Conservation (phyloP, 2,113 vertebrate genomes). For the Toxostoma redivivum region DNA sequence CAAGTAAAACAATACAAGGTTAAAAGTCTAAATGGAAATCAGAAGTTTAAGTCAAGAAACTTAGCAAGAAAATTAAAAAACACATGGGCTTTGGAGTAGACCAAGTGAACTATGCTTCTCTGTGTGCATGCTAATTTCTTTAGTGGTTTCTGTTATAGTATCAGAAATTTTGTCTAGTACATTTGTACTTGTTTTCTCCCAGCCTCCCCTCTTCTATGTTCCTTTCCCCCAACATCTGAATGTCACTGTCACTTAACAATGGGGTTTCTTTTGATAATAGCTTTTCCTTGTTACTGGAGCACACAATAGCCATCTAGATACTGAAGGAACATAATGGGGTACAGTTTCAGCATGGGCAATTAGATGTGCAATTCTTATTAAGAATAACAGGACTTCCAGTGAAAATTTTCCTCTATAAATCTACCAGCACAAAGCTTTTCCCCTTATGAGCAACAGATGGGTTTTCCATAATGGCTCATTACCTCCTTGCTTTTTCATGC, state of each 20-base stretch:
- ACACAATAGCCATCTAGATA: slow-evolving; percentile 40
- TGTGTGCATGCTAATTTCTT: background rate
- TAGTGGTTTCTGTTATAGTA: background rate
- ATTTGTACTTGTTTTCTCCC: background rate
- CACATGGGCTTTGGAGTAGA: background rate
- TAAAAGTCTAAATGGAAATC: background rate
- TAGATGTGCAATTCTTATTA: slow-evolving; percentile 71
- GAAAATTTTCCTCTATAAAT: slow-evolving; percentile 68
- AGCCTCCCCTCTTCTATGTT: background rate
- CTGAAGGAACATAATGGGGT: slow-evolving; percentile 38
- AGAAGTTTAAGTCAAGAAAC: background rate
- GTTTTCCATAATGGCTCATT: slow-evolving; percentile 79
- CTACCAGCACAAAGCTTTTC: slow-evolving; percentile 51
- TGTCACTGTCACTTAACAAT: background rate
- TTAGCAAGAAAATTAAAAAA: background rate
- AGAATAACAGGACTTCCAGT: slow-evolving; percentile 46
- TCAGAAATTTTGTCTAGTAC: background rate
- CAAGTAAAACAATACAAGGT: background rate
- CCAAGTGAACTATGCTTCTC: background rate
- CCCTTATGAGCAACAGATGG: slow-evolving; percentile 79
- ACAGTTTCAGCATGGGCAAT: slow-evolving; percentile 63
- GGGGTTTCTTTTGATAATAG: background rate
- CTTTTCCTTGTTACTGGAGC: slow-evolving; percentile 20
- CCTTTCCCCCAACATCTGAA: background rate
- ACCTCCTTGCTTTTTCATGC: slow-evolving; percentile 68